Evolutionary conservation across 2,113 vertebrate genomes (phyloP), one percentile per base, ranked within the genome.

Genomic region (Camarhynchus parvulus): DNA sequence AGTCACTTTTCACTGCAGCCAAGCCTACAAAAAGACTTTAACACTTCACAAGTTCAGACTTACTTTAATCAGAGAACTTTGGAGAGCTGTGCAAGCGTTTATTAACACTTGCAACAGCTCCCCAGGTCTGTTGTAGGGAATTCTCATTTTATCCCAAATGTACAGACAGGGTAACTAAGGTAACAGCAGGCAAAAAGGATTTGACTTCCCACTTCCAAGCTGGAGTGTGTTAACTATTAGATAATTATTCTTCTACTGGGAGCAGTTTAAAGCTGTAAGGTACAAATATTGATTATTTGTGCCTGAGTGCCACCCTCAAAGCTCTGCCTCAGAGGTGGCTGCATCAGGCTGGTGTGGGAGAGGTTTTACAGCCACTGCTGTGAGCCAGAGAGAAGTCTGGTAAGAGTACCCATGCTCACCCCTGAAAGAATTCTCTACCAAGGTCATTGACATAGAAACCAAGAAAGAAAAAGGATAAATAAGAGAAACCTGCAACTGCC

Each of bases 141-240:
- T 89, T 95, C 89, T 92, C 77, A 58, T 91, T 95, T 96, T 84
- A 95, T 92, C 66, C 93, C 53, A 24, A 47, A 11, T 16, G 35
- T 64, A 47, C 28, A 95, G 78, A 74, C 49, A 89, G 88, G 89
- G 93, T 94, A 97, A 94, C 93, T 95, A 89, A 95, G 92, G 90
- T 94, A 96, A 96, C 77, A 90, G 88, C 77, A 95, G 83, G 90
- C 85, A 90, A 87, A 89, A 96, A 82, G 79, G 76, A 64, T 94
- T 91, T 90, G 90, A 90, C 94, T 96, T 96, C 95, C 90, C 93
- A 93, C 79, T 96, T 83, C 85, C 88, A 95, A 92, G 92, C 92
- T 97, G 92, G 41, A 95, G 68, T 61, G 76, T 90, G 90, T 75
- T 95, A 90, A 90, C 72, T 92, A 91, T 89, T 91, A 92, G 92